Conservation (phyloP, 2,888 invertebrate species). For the Ornithoptera alexandrae region DNA sequence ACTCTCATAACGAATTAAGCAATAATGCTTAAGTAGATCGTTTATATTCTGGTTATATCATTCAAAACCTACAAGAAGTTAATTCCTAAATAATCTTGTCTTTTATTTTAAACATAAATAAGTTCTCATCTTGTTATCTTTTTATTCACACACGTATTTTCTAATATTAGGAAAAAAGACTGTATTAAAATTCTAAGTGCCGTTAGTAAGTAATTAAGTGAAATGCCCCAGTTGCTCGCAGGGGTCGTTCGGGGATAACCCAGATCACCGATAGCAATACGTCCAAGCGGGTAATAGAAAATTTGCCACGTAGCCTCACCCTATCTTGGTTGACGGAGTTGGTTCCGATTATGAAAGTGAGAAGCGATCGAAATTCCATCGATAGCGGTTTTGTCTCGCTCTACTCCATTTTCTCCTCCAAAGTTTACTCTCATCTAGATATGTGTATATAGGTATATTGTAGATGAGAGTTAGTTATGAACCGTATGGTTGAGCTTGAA, state of each 20-base stretch:
- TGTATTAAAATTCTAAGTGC: neutral
- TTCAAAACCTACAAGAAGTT: no score
- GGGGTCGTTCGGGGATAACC: neutral
- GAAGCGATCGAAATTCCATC: slow-evolving; percentile 3
- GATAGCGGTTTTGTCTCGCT: neutral
- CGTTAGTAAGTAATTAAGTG: neutral
- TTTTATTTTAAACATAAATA: no score
- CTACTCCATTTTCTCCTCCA: neutral
- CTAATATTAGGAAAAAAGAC: no score
- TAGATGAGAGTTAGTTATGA: no score
- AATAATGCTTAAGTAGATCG: neutral
- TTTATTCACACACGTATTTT: no score
- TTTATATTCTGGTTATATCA: neutral
- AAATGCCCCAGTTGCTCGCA: neutral
- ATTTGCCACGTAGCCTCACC: neutral
- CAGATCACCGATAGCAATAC: neutral
- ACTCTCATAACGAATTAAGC: neutral
- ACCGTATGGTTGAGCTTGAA: no score
- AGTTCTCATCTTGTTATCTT: no score
- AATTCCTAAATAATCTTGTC: no score
- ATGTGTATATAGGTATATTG: no score
- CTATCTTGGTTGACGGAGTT: slow-evolving; percentile 10
- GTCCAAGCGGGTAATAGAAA: neutral
- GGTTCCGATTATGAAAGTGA: slow-evolving; percentile 16
- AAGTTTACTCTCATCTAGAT: neutral